Percentiles rank a stretch among this genome's conserved stretches.
These are phyloP conservation scores for Triplophysa dalaica DNA, from an alignment of 2,113 vertebrate species.

Conservation along the genomic window DNA sequence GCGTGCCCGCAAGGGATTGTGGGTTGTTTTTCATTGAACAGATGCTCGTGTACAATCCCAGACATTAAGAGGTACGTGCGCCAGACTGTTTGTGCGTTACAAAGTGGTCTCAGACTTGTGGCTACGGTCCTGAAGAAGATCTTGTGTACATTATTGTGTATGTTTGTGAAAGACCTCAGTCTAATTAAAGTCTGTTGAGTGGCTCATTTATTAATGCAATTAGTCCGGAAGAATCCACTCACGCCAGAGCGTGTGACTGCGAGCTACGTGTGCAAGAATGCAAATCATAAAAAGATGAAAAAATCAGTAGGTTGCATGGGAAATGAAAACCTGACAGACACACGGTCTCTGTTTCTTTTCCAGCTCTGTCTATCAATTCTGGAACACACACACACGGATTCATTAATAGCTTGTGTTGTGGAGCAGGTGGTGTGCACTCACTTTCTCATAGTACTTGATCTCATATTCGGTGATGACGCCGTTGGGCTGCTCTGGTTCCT, in stretches of 20 bases:
- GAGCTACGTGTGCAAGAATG: conserved; percentile 48
- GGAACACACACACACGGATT: conserved; percentile 22
- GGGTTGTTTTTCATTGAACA: conserved; percentile 32
- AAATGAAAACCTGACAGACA: conserved; percentile 16
- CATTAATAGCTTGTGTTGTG: background rate
- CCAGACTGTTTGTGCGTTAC: conserved; percentile 37
- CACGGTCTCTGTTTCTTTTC: conserved; percentile 6
- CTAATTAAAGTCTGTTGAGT: conserved; percentile 71
- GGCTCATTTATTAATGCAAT: conserved; percentile 71
- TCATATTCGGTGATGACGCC: conserved; percentile 99
- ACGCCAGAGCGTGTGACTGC: conserved; percentile 55
- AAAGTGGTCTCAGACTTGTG: background rate
- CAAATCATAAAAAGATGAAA: conserved; percentile 46
- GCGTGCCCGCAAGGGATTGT: conserved; percentile 26
- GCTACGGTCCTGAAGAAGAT: background rate
- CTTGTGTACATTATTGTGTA: conserved; percentile 40
- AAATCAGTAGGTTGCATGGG: background rate
- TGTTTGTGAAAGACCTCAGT: conserved; percentile 57
- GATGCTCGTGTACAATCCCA: conserved; percentile 23
- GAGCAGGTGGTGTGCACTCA: conserved; percentile 71
- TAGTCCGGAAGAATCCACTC: conserved; percentile 61
- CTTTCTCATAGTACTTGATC: conserved; percentile 99
- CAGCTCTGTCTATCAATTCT: background rate
- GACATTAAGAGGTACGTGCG: conserved; percentile 30
- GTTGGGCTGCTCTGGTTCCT: conserved; percentile 96